Conservation (phyloP, 2,888 invertebrate species). For the Limenitis camilla region DNA sequence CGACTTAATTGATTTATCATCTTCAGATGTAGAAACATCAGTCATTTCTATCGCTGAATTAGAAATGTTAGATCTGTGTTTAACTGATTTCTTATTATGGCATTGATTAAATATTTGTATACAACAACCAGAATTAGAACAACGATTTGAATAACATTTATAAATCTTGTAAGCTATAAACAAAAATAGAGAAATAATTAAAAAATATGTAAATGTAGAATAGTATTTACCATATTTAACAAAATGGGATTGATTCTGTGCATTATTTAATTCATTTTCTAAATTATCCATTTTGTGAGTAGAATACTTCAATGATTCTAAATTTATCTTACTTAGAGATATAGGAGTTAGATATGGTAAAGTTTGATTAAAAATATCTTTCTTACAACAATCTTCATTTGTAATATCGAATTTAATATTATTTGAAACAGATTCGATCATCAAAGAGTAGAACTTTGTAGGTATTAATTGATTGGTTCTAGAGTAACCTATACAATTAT, state of each 20-base stretch:
- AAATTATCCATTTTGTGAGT: not conserved
- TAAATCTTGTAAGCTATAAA: not conserved
- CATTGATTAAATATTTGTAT: not conserved
- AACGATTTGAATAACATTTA: not conserved
- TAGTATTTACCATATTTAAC: slow-evolving; percentile 2
- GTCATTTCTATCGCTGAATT: not conserved
- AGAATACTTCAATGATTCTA: not conserved
- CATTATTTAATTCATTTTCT: not conserved
- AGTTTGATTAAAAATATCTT: slow-evolving; percentile 4
- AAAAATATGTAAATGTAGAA: slow-evolving; percentile 6
- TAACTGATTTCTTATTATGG: not conserved
- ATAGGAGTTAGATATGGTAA: slow-evolving; percentile 2
- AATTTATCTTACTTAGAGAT: not conserved
- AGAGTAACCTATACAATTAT: not conserved
- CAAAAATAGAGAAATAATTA: not conserved
- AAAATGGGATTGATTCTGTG: not conserved
- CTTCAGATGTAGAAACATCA: not conserved
- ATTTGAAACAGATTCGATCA: not conserved
- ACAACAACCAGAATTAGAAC: not conserved
- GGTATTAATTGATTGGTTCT: not conserved
- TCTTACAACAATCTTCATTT: slow-evolving; percentile 1
- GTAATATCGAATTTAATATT: not conserved
- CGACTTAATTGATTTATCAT: not conserved
- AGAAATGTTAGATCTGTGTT: not conserved
- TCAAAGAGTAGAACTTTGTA: not conserved